Conservation (phyloP, 2,113 vertebrate species). For the Tapirus terrestris region DNA sequence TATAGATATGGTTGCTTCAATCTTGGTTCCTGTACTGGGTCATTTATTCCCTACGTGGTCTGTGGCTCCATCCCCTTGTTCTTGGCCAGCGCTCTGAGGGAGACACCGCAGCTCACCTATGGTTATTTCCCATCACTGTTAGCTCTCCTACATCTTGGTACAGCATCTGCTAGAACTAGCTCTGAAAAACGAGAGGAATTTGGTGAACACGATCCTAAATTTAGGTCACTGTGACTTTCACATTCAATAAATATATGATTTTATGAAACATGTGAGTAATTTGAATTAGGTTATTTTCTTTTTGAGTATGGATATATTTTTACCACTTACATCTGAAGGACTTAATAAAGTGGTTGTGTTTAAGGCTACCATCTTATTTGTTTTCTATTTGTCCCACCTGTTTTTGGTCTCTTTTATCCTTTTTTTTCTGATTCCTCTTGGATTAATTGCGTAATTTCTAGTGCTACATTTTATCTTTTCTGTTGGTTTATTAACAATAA, state of each 20-base stretch:
- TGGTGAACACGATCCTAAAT: background rate
- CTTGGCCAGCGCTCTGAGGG: background rate
- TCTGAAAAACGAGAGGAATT: background rate
- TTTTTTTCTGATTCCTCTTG: background rate
- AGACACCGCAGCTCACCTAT: background rate
- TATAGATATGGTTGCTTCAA: background rate
- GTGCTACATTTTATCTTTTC: background rate
- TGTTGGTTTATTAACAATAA: background rate
- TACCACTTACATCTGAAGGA: background rate
- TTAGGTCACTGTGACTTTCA: background rate
- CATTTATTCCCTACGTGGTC: background rate
- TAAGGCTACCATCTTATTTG: background rate
- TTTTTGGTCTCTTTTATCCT: background rate
- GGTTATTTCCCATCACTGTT: background rate
- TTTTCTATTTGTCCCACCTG: background rate
- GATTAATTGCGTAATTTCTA: background rate
- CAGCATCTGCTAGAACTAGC: background rate
- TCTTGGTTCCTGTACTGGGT: background rate
- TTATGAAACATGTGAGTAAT: background rate
- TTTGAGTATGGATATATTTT: background rate
- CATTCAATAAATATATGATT: background rate
- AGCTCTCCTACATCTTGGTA: background rate
- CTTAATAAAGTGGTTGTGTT: background rate
- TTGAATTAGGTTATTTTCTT: background rate
- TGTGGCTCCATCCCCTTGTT: background rate